Evolutionary conservation across 35 echinoderm and acorn worm species (phyloP).

Genomic region (Ptychodera flava): DNA sequence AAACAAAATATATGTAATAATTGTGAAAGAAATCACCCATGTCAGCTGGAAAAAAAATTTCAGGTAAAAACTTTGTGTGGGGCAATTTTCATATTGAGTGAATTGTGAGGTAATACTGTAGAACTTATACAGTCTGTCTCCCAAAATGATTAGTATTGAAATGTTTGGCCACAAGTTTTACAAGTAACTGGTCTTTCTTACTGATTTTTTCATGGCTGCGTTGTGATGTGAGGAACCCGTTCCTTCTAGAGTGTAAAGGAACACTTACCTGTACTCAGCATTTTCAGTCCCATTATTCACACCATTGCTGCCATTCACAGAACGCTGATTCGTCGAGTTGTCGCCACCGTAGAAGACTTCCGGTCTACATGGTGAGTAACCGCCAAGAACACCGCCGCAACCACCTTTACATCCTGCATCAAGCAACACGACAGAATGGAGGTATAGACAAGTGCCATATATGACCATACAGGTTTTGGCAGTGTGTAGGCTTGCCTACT

Average conservation of each 20-base stretch:
- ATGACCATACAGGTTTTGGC: neutral
- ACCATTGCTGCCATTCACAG: neutral
- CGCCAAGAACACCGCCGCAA: slow-evolving; percentile 47
- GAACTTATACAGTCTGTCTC: too few relatives aligned
- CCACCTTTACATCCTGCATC: slow-evolving; percentile 55
- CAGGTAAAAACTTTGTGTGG: too few relatives aligned
- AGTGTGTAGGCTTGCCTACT: neutral
- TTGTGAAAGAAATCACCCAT: too few relatives aligned
- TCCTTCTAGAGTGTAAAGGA: neutral
- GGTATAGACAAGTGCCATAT: neutral
- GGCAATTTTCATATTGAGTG: too few relatives aligned
- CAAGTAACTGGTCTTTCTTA: too few relatives aligned
- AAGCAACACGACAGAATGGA: slow-evolving; percentile 9
- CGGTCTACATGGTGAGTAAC: slow-evolving; percentile 57
- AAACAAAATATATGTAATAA: too few relatives aligned
- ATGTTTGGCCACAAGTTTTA: too few relatives aligned
- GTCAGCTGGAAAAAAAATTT: too few relatives aligned
- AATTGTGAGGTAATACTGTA: too few relatives aligned
- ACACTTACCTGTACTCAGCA: neutral
- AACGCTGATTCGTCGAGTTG: neutral
- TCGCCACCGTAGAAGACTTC: neutral
- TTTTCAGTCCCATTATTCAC: neutral
- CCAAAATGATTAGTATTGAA: too few relatives aligned
- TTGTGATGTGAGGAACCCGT: too few relatives aligned
- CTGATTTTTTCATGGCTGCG: too few relatives aligned